These are phyloP conservation scores for Hypsopygia costalis DNA, from an alignment of 2,888 invertebrate genomes.

Conservation along the genomic window DNA sequence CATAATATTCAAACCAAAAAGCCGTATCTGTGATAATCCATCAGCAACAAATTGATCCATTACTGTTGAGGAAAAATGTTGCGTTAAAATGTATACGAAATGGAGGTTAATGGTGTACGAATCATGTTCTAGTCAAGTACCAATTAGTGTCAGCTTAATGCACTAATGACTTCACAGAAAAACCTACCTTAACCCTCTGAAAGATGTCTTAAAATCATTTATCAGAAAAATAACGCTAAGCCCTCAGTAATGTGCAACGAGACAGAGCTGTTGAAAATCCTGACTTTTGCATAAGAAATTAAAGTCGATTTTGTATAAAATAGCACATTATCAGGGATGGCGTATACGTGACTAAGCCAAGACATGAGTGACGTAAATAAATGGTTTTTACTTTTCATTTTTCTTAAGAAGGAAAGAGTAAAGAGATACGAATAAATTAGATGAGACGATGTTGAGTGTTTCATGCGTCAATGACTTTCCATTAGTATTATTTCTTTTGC, in stretches of 20 bases:
- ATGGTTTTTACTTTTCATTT: constrained; percentile 1
- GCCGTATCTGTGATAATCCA: constrained; percentile 1
- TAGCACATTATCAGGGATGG: neutral
- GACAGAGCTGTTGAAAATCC: neutral
- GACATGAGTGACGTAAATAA: constrained; percentile 1
- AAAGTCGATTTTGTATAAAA: neutral
- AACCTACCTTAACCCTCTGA: neutral
- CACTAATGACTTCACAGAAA: neutral
- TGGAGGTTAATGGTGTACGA: constrained; percentile 19
- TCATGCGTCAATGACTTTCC: neutral
- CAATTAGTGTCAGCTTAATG: constrained; percentile 11
- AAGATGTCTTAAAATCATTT: neutral
- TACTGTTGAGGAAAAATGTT: constrained; percentile 7
- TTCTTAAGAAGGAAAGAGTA: neutral
- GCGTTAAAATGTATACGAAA: constrained; percentile 22
- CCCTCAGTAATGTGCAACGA: neutral
- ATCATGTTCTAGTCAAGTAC: constrained; percentile 8
- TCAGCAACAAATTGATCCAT: constrained; percentile 8
- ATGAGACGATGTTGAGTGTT: neutral
- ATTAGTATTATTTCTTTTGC: too few relatives aligned
- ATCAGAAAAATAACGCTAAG: constrained; percentile 1
- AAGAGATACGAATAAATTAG: neutral
- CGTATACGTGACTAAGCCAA: neutral
- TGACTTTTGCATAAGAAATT: neutral
- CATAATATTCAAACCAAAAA: neutral